Evolutionary conservation across 2,113 vertebrate species (phyloP).

Genomic region (Parus major): DNA sequence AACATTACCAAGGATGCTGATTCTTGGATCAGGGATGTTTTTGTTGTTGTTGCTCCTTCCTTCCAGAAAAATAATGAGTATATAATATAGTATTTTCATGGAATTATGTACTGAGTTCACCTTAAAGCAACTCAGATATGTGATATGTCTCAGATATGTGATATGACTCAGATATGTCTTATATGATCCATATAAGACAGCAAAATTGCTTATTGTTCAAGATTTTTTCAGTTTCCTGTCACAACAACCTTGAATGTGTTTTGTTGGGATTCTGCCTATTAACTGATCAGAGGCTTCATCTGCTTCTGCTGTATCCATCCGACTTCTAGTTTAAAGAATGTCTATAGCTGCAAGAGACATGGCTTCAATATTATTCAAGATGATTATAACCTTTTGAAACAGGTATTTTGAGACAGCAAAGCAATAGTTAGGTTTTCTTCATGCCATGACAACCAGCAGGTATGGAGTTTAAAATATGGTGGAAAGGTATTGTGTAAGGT

Average conservation of each 20-base stretch:
- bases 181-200: background rate
- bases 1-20: background rate
- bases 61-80: background rate
- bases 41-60: background rate
- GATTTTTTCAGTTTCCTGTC: background rate
- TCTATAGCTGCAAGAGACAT: background rate
- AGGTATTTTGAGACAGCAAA: background rate
- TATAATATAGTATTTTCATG: background rate
- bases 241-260: background rate
- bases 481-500: background rate
- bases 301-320: background rate
- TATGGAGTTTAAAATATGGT: background rate
- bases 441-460: background rate
- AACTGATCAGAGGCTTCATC: background rate
- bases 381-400: fast-evolving
- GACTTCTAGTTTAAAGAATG: background rate
- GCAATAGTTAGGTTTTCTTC: background rate
- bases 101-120: background rate
- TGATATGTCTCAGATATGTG: no score
- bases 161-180: no score
- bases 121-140: background rate
- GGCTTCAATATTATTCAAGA: background rate
- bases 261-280: background rate
- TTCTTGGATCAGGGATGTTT: background rate
- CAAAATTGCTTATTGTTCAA: background rate